Evolutionary conservation across 2,888 invertebrate species (phyloP), one percentile per base, ranked within the genome.

Genomic region (Toxonevra muliebris): DNA sequence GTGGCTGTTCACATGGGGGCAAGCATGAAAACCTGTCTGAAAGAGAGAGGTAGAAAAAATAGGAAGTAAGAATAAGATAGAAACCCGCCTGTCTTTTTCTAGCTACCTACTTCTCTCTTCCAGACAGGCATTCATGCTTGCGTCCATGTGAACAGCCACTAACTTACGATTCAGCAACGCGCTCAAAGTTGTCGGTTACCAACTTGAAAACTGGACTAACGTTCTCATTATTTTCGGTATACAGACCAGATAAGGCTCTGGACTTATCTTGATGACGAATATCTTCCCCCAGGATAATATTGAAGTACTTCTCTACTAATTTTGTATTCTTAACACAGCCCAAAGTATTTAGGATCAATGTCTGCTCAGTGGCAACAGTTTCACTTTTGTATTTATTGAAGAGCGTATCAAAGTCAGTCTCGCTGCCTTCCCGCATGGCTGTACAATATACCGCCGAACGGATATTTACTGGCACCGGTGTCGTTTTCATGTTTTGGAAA

Each of bases 371-470:
- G 52, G 91, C 90, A 1, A 91, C 88, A 45, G 89, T 88, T 61
- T 89, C 87, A 0, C 74, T 79, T 61, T 83, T 77, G 82, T 90
- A 93, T 71, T 89, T 88, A 0, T 86, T 73, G 88, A 91, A 92
- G 20, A 93, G 83, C 75, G 86, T 88, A 1, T 89, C 77, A 88
- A 92, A 95, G 70, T 92, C 90, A 0, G 80, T 79, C n/a, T 79
- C 76, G 0, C 84, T 85, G 0, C 92, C 93, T 42, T 88, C 81
- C 13, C 89, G 88, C 10, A 95, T 86, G 1, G 88, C 93, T 19
- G 89, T 89, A 79, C 95, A 95, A 84, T 94, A 95, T 0, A 94
- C 92, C 61, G 89, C 88, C 30, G 87, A 84, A 62, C 92, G 90
- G 61, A 90, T 87, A 77, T 94, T 92, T 8, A 88, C 88, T 20